Conservation (phyloP, 1,140 invertebrate species). For the Eufriesea mexicana region DNA sequence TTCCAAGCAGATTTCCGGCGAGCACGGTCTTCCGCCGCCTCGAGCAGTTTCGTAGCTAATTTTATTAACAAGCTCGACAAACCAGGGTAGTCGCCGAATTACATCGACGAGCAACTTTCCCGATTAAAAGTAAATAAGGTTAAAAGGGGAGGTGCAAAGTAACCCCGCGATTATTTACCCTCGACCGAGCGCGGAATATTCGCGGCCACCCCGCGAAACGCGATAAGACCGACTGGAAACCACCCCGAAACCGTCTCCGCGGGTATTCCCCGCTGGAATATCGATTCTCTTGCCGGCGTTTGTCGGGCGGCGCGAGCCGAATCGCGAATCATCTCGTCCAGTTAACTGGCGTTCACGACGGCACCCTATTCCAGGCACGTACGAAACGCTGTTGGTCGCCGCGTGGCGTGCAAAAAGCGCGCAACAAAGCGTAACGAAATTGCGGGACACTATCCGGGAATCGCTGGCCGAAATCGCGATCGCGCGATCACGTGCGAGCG, state of each 20-base stretch:
- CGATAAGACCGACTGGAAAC: background rate
- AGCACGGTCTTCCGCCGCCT: background rate
- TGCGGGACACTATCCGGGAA: constrained; percentile 40
- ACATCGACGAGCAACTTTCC: background rate
- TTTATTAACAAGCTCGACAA: constrained; percentile 23
- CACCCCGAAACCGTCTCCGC: background rate
- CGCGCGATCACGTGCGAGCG: constrained; percentile 13
- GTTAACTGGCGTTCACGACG: constrained; percentile 28
- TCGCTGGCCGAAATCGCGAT: constrained; percentile 37
- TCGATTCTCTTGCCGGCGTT: constrained; percentile 7
- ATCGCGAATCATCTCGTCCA: constrained; percentile 36
- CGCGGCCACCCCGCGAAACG: background rate
- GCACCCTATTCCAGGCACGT: constrained; percentile 33
- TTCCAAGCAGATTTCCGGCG: background rate
- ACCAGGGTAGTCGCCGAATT: background rate
- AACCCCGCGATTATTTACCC: background rate
- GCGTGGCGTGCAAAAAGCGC: constrained; percentile 18
- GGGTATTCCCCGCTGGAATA: background rate
- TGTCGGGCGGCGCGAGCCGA: background rate
- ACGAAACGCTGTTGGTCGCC: constrained; percentile 30
- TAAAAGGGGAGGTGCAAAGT: background rate
- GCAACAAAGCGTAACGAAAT: constrained; percentile 54
- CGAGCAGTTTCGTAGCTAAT: background rate
- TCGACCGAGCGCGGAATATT: background rate
- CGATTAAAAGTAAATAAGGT: constrained; percentile 24